A percentile compares a stretch with the other conserved stretches of the same genome.
Evolutionary conservation across 2,113 vertebrate genomes (phyloP).

Genomic region (Garra rufa): DNA sequence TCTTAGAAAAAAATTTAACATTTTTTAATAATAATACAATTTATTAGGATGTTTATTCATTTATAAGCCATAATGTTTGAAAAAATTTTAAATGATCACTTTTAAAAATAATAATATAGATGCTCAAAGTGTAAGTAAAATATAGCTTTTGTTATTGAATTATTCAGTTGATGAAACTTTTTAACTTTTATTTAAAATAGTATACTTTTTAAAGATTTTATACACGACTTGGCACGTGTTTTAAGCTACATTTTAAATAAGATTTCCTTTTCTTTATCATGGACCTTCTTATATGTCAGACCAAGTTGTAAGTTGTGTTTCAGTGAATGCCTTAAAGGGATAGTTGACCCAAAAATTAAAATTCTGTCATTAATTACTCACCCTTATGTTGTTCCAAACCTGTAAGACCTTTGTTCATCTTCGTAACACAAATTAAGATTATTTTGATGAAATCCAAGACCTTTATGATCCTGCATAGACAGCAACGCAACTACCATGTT

Average conservation of each 20-base stretch:
- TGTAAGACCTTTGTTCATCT: too few relatives aligned
- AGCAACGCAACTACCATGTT: too few relatives aligned
- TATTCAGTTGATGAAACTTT: not conserved
- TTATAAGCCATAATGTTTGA: not conserved
- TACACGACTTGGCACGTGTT: not conserved
- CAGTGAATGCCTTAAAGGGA: not conserved
- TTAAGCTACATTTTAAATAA: not conserved
- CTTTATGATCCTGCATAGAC: too few relatives aligned
- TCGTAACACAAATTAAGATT: too few relatives aligned
- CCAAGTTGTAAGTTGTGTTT: not conserved
- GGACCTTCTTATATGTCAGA: not conserved
- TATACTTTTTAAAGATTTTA: not conserved
- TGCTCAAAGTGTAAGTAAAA: not conserved
- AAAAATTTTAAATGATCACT: not conserved
- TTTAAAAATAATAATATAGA: not conserved
- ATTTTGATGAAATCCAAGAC: too few relatives aligned
- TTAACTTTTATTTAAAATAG: not conserved
- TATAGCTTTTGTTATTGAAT: not conserved
- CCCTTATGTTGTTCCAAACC: too few relatives aligned
- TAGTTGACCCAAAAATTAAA: too few relatives aligned
- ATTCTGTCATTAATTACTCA: too few relatives aligned
- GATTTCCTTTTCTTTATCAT: not conserved
- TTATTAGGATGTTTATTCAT: not conserved
- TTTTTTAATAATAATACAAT: not conserved
- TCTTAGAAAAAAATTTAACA: not conserved